Evolutionary conservation across 2,888 invertebrate species (phyloP), one percentile per base, ranked within the genome.

Genomic region (Acronicta psi): DNA sequence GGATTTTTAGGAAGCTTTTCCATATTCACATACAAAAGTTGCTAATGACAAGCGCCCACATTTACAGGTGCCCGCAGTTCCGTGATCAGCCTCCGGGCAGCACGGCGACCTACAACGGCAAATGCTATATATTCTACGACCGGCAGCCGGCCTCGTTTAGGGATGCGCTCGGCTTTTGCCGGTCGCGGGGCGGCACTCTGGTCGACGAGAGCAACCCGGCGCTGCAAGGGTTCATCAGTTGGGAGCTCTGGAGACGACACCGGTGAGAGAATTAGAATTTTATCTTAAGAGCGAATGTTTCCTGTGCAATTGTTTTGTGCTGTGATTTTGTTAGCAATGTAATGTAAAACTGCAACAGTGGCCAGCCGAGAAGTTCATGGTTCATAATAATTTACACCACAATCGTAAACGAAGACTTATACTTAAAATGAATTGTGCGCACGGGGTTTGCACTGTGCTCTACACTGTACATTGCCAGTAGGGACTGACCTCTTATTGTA

Each of bases 191-290:
- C 4, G 98, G 98, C 0, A 97, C 97, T 0, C 90, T 98, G 31
- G 97, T 98, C 5, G 98, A 98, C 81, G 98, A 98, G 89, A 98
- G 98, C 84, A 98, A 98, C 90, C 98, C 98, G 0, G 98, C 98
- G 0, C 94, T 98, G 34, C 98, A 98, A 90, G 98, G 98, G 0
- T 98, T 98, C 89, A 97, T 98, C 71, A 98, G 98, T 83, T 98
- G 98, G 98, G 98, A 98, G 83, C 92, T 98, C 37, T 98, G 98
- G 98, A 95, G 98, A 65, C 94, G 98, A 47, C 98, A 98, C 88
- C 96, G 97, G 95, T 96, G 77, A 86, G 90, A 96, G 76, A n/a
- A 83, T 86, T 38, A 14, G 42, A 3, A 52, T 36, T 55, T 14
- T 29, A 16, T 45, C 37, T 34, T 29, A 73, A 76, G 76, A 49